Conservation (phyloP, 2,888 invertebrate species). For the Lithophane leautieri region DNA sequence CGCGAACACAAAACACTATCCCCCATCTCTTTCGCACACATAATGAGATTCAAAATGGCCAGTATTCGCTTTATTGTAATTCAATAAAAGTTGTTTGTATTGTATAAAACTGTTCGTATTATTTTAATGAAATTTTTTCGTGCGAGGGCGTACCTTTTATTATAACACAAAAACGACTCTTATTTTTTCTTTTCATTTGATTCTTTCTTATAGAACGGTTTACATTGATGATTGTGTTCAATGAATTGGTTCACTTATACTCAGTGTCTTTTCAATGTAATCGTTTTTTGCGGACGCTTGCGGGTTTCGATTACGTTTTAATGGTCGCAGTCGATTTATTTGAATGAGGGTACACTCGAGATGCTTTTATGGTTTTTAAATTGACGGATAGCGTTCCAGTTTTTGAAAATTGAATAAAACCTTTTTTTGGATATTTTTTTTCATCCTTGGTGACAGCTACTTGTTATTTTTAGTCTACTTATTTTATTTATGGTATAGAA, state of each 20-base stretch:
- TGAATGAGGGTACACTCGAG: slow-evolving; percentile 61
- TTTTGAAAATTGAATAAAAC: slow-evolving; percentile 40
- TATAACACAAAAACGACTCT: slow-evolving; percentile 64
- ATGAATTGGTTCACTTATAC: slow-evolving; percentile 73
- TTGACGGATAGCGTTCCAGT: slow-evolving; percentile 51
- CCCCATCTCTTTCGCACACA: slow-evolving; percentile 73
- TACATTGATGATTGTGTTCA: slow-evolving; percentile 77
- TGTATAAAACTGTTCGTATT: slow-evolving; percentile 78
- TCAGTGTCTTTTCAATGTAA: slow-evolving; percentile 75
- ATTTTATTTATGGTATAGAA: neutral
- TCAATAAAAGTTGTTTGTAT: slow-evolving; percentile 75
- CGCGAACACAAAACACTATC: slow-evolving; percentile 66
- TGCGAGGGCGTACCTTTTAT: slow-evolving; percentile 71
- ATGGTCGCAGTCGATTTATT: slow-evolving; percentile 66
- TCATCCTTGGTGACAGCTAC: slow-evolving; percentile 26
- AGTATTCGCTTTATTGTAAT: slow-evolving; percentile 80
- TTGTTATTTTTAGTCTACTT: slow-evolving; percentile 12
- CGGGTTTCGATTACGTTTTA: slow-evolving; percentile 72
- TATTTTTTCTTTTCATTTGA: slow-evolving; percentile 70
- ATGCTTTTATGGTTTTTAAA: slow-evolving; percentile 59
- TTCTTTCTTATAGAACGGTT: slow-evolving; percentile 74
- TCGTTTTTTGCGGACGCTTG: slow-evolving; percentile 66
- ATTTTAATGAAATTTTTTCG: slow-evolving; percentile 74
- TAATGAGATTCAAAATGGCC: slow-evolving; percentile 85
- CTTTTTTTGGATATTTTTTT: neutral